Conservation (phyloP, 2,113 vertebrate species). For the Mola mola region DNA sequence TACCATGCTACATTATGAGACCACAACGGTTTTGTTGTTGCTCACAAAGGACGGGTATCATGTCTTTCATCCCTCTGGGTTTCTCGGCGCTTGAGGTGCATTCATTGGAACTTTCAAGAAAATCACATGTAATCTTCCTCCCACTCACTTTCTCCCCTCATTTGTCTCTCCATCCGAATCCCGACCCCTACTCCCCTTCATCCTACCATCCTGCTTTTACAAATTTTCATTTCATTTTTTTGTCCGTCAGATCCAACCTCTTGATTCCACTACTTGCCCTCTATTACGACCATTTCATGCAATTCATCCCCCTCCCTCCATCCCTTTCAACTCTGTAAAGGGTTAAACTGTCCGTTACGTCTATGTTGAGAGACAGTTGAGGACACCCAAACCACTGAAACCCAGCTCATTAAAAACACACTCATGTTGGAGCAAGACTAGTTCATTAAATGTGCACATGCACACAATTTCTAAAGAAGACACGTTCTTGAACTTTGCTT, state of each 20-base stretch:
- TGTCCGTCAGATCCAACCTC: no score
- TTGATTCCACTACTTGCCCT: neutral
- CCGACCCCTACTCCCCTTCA: constrained; percentile 26
- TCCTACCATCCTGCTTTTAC: neutral
- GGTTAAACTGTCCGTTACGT: constrained; percentile 70
- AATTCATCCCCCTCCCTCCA: constrained; percentile 17
- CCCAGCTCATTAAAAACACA: constrained; percentile 54
- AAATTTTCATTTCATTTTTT: neutral
- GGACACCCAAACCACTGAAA: constrained; percentile 54
- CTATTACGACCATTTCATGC: constrained; percentile 14
- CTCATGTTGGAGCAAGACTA: constrained; percentile 41
- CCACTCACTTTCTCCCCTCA: constrained; percentile 37
- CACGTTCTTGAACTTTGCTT: no score
- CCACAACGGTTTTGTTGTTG: neutral
- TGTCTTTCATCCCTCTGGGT: constrained; percentile 13
- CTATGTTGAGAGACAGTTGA: constrained; percentile 43
- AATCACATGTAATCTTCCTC: constrained; percentile 36
- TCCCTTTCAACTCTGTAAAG: constrained; percentile 39
- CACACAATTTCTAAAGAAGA: no score
- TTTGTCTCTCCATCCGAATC: constrained; percentile 33
- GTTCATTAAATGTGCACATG: constrained; percentile 37
- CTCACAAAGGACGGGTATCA: constrained; percentile 9
- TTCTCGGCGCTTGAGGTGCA: neutral
- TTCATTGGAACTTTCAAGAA: constrained; percentile 21
- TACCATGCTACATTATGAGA: neutral